phyloP scores from a whole-genome alignment of 1,140 invertebrate genomes.

The Manduca sexta region DNA sequence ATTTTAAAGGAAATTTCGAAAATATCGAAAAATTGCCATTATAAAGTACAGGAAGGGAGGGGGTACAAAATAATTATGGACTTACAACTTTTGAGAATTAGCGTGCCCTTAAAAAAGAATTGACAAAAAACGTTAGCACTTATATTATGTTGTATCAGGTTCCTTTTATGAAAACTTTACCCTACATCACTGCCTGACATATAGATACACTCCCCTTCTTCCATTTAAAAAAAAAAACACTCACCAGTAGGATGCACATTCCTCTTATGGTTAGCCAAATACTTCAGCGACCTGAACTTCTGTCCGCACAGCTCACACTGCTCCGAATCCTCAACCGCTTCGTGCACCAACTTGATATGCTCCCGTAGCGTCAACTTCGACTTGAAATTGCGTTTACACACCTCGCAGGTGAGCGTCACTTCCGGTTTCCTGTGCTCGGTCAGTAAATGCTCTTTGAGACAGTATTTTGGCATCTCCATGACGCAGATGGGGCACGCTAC shows the following conservation, averaged over 20 bases:
- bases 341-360: constrained; percentile 23
- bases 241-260: constrained; percentile 25
- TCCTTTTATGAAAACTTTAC: too few relatives aligned
- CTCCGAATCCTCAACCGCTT: constrained; percentile 18
- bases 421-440: constrained; percentile 20
- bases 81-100: too few relatives aligned
- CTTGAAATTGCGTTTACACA: constrained; percentile 22
- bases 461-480: constrained; percentile 18
- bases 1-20: background rate
- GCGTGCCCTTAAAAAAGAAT: too few relatives aligned
- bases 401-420: constrained; percentile 17
- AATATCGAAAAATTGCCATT: too few relatives aligned
- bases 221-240: background rate
- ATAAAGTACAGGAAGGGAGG: too few relatives aligned
- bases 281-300: constrained; percentile 23
- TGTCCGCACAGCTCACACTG: constrained; percentile 22
- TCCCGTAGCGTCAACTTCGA: constrained; percentile 20
- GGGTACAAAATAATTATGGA: too few relatives aligned
- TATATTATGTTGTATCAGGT: too few relatives aligned
- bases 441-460: constrained; percentile 18
- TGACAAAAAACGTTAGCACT: too few relatives aligned
- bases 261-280: constrained; percentile 25
- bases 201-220: too few relatives aligned
- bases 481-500: constrained; percentile 24
- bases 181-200: too few relatives aligned